Evolutionary conservation across 2,888 invertebrate genomes (phyloP).

Genomic region (Hedya salicella): DNA sequence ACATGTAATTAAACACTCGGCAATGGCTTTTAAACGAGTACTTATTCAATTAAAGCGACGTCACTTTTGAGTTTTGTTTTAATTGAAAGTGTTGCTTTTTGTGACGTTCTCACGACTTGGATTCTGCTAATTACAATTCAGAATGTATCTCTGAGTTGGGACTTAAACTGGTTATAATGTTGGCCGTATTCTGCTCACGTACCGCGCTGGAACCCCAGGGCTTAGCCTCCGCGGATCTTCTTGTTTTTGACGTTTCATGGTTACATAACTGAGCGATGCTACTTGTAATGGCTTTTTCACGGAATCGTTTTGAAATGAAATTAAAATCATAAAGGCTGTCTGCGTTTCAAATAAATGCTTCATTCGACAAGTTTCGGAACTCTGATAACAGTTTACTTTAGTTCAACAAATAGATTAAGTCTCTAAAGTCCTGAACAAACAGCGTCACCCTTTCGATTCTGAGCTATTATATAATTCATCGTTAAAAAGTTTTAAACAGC

Average conservation of each 20-base stretch:
- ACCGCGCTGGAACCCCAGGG: conserved; percentile 64
- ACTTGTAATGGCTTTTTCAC: conserved; percentile 38
- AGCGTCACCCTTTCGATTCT: too few species aligned
- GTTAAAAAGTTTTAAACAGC: too few species aligned
- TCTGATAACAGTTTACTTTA: neutral
- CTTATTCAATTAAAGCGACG: conserved; percentile 34
- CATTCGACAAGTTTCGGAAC: neutral
- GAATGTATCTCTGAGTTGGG: conserved; percentile 68
- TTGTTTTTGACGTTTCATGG: conserved; percentile 74
- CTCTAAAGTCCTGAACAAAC: neutral
- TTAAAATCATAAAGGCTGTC: neutral
- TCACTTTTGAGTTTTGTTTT: conserved; percentile 45
- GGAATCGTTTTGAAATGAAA: conserved; percentile 23
- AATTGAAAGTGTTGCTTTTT: conserved; percentile 61
- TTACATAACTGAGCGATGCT: conserved; percentile 55
- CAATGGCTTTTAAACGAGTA: conserved; percentile 23
- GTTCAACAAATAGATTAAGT: neutral
- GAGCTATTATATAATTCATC: too few species aligned
- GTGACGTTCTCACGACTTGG: conserved; percentile 60
- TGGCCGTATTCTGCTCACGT: conserved; percentile 71
- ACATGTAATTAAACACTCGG: conserved; percentile 24
- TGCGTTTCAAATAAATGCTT: neutral
- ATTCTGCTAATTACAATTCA: conserved; percentile 73
- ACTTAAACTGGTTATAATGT: conserved; percentile 71
- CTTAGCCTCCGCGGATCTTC: conserved; percentile 67